These are phyloP conservation scores for Drosophila quadrilineata DNA, from an alignment of 1,140 invertebrate genomes.

Conservation along the genomic window DNA sequence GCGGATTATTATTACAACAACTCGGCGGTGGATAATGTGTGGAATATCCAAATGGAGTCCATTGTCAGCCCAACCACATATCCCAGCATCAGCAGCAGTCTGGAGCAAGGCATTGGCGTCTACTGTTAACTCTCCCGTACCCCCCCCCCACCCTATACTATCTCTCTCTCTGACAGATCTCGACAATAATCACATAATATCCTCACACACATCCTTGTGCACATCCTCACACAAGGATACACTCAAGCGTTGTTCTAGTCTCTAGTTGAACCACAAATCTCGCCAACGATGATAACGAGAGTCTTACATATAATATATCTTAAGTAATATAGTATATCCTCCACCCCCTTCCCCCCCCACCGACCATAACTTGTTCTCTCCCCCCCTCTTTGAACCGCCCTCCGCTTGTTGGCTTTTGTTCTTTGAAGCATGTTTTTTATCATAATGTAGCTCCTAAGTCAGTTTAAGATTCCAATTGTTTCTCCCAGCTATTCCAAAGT, in stretches of 20 bases:
- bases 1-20: conserved; percentile 76
- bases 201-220: no score
- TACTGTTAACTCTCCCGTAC: conserved; percentile 53
- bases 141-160: no score
- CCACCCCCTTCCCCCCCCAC: background rate
- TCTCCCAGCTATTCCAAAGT: conserved; percentile 71
- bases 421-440: conserved; percentile 54
- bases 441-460: conserved; percentile 44
- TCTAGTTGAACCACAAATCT: conserved; percentile 48
- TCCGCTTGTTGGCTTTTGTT: conserved; percentile 52
- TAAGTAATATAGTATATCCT: no score
- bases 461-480: conserved; percentile 37
- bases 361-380: no score
- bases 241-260: conserved; percentile 79
- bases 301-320: no score
- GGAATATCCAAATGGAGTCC: conserved; percentile 75
- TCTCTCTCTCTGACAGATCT: no score
- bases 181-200: no score
- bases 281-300: no score
- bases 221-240: conserved; percentile 20
- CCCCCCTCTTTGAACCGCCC: background rate
- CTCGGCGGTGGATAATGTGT: conserved; percentile 63
- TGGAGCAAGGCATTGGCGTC: conserved; percentile 17
- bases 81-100: conserved; percentile 1
- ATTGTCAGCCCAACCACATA: conserved; percentile 23